Evolutionary conservation across 2,888 invertebrate species (phyloP).

Genomic region (Sarcophaga carnaria): DNA sequence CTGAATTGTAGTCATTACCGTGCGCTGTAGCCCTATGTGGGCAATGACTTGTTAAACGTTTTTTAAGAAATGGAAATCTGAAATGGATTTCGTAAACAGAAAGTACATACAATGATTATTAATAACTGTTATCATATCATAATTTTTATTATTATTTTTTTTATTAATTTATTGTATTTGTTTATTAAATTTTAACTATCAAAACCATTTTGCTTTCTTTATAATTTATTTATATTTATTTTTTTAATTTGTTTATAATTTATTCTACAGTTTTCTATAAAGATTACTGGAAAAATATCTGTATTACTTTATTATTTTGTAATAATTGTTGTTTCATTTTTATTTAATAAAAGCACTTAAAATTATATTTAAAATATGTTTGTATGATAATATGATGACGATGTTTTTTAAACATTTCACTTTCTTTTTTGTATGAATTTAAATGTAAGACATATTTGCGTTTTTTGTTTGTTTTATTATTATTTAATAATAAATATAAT

Average conservation of each 20-base stretch:
- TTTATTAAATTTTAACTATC: conserved; percentile 50
- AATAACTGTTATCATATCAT: too few relatives aligned
- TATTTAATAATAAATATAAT: conserved; percentile 29
- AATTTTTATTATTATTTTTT: neutral
- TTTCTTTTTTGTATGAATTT: conserved; percentile 63
- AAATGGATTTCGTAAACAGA: too few relatives aligned
- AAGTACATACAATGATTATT: too few relatives aligned
- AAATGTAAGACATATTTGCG: conserved; percentile 53
- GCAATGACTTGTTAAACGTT: too few relatives aligned
- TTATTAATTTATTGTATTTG: conserved; percentile 13
- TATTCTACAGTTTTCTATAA: conserved; percentile 52
- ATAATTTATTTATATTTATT: conserved; percentile 3
- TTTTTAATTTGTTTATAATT: conserved; percentile 29
- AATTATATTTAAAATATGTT: conserved; percentile 67
- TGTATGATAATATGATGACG: conserved; percentile 21
- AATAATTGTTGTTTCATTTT: conserved; percentile 25
- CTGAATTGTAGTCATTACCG: too few relatives aligned
- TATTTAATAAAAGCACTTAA: conserved; percentile 67
- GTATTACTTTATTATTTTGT: conserved; percentile 40
- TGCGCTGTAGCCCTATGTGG: too few relatives aligned
- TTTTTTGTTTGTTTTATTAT: conserved; percentile 21
- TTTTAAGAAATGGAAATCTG: too few relatives aligned
- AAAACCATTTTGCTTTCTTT: conserved; percentile 40
- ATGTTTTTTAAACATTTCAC: conserved; percentile 63
- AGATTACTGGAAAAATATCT: conserved; percentile 62